A percentile compares a stretch with the other conserved stretches of the same genome.
Evolutionary conservation across 2,113 vertebrate species (phyloP).

Genomic region (Hystrix cristata): DNA sequence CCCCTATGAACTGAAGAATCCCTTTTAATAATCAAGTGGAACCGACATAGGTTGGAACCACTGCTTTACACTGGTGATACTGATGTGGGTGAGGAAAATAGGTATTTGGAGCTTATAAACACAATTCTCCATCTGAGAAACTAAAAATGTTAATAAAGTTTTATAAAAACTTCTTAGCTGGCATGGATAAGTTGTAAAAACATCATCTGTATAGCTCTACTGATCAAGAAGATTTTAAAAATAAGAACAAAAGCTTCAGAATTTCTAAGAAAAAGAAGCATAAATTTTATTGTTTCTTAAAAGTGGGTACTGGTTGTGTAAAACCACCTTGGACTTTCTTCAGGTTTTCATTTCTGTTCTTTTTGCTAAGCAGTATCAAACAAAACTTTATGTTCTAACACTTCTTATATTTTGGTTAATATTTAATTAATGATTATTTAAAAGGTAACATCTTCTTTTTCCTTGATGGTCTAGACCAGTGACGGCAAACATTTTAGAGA

Average conservation of each 20-base stretch:
- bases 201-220: background rate
- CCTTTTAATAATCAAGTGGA: background rate
- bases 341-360: slow-evolving; percentile 19
- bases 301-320: background rate
- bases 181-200: slow-evolving; percentile 27
- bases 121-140: slow-evolving; percentile 19
- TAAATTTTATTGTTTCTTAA: background rate
- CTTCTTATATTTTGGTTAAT: background rate
- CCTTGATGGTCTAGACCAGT: background rate
- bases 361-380: background rate
- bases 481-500: background rate
- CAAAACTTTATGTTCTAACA: slow-evolving; percentile 22
- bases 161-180: background rate
- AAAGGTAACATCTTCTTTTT: background rate
- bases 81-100: background rate
- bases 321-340: background rate
- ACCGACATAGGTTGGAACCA: background rate
- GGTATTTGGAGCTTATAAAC: background rate
- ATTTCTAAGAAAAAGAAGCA: slow-evolving; percentile 39
- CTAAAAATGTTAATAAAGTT: slow-evolving; percentile 21
- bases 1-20: background rate
- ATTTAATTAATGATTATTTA: slow-evolving; percentile 40
- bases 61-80: background rate
- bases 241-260: slow-evolving; percentile 4
- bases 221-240: slow-evolving; percentile 9